Evolutionary conservation across 2,113 vertebrate species (phyloP).

Genomic region (Phainopepla nitens): DNA sequence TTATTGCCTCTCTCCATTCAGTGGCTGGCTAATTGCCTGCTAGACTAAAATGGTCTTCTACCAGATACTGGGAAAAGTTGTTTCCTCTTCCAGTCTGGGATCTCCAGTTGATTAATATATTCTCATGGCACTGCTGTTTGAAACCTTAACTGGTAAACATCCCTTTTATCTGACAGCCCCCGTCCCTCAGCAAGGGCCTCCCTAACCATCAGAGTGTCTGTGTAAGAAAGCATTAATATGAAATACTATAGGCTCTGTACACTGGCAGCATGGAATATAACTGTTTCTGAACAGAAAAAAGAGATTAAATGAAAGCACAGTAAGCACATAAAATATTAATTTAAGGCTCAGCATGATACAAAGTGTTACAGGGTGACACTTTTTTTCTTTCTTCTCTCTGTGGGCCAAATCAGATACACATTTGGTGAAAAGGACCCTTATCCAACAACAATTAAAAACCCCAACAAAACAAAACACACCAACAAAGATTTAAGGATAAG

Average conservation of each 20-base stretch:
- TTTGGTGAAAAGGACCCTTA: background rate
- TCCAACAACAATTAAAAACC: background rate
- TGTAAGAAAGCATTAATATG: constrained; percentile 12
- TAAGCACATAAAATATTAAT: constrained; percentile 32
- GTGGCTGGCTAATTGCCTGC: background rate
- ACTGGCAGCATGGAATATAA: background rate
- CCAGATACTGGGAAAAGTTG: background rate
- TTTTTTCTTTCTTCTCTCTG: background rate
- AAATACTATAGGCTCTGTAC: background rate
- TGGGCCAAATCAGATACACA: background rate
- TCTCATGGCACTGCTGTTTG: background rate
- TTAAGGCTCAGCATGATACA: background rate
- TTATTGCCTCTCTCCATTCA: background rate
- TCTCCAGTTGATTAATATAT: constrained; percentile 8
- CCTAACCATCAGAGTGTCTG: background rate
- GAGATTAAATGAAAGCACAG: background rate
- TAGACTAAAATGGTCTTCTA: background rate
- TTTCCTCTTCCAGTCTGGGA: background rate
- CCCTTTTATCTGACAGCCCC: constrained; percentile 15
- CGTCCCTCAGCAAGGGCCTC: background rate
- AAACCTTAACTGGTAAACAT: background rate
- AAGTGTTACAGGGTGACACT: background rate
- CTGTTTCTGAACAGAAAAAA: background rate
- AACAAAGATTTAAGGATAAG: background rate
- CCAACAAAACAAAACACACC: background rate